phyloP scores from a whole-genome alignment of 2,113 vertebrate species.

The Leucoraja erinaceus region DNA sequence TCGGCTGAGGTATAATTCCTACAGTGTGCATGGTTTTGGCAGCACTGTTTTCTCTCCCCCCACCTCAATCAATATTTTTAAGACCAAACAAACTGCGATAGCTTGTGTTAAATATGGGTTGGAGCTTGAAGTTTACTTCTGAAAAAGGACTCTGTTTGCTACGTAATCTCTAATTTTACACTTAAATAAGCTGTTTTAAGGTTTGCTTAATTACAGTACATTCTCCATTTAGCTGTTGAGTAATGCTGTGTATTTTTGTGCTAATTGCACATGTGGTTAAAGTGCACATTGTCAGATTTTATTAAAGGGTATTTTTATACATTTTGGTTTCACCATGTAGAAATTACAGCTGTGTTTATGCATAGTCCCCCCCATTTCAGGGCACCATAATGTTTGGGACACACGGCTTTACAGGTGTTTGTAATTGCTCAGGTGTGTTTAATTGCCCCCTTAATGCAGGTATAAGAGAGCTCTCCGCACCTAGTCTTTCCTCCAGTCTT shows the following conservation, averaged over 20 bases:
- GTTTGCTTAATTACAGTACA: too few relatives aligned
- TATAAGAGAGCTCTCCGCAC: too few relatives aligned
- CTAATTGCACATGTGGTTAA: not conserved
- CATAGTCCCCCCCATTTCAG: too few relatives aligned
- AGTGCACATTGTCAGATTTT: too few relatives aligned
- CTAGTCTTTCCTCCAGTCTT: too few relatives aligned
- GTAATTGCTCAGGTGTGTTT: too few relatives aligned
- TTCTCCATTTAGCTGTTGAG: not conserved
- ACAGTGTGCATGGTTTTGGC: not conserved
- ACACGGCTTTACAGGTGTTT: too few relatives aligned
- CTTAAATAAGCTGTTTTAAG: not conserved
- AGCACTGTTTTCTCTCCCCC: not conserved
- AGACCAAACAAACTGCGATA: not conserved
- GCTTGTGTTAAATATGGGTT: not conserved
- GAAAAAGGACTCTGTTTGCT: not conserved
- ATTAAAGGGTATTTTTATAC: too few relatives aligned
- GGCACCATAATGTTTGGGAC: too few relatives aligned
- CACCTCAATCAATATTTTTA: not conserved
- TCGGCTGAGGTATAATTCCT: not conserved
- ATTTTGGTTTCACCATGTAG: too few relatives aligned
- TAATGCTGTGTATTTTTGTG: not conserved
- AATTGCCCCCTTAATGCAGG: too few relatives aligned
- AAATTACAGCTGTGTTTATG: too few relatives aligned
- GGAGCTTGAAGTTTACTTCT: not conserved
- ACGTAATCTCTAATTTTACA: not conserved